Base-by-base conservation (phyloP, 2,113 vertebrate genomes). In the Oreotragus oreotragus region DNA sequence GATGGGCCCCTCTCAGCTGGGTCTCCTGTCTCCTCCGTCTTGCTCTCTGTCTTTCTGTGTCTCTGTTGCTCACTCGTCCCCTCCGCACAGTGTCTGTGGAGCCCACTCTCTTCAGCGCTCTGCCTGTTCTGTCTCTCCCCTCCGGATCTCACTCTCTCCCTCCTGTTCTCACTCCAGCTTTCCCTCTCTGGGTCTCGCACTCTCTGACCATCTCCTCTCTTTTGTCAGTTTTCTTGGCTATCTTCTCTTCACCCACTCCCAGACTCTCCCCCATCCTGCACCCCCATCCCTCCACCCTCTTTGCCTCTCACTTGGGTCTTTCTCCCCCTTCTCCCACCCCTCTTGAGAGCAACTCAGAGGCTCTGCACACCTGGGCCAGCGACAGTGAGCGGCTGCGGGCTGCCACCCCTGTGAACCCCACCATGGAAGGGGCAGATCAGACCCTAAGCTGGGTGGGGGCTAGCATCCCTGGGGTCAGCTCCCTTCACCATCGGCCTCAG, bases 281-380 rank as follows among this genome's bases (percentile, higher is more conserved):
- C 30, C 49, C 45, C 5, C 33, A 66, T 84, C 58, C 25, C 43
- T 58, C 60, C 43, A 51, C 19, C 28, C 70, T 17, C 43, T 7
- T 16, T 27, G 5, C n/a, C 92, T 49, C 92, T 57, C 5, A 1
- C 2, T 19, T 17, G 81, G 33, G 36, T 73, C 25, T 88, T 53
- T 43, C 19, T 86, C 27, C 12, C 43, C 7, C 7, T 70, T 76
- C 30, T 1, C 0, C 88, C 47, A 12, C 51, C 27, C 25, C 5
- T 16, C 4, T 36, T 80, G 0, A 79, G 21, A 60, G 64, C 51
- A 21, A 80, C 3, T 19, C 53, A 57, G 87, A 62, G 27, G 19
- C 23, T 83, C 73, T 98, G 98, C 97, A 94, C 27, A 15, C 45
- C 98, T 99, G 96, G 45, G 15, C 39, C 25, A 64, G 53, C 1